phyloP scores from a whole-genome alignment of 2,113 vertebrate species.

The Alligator sinensis region DNA sequence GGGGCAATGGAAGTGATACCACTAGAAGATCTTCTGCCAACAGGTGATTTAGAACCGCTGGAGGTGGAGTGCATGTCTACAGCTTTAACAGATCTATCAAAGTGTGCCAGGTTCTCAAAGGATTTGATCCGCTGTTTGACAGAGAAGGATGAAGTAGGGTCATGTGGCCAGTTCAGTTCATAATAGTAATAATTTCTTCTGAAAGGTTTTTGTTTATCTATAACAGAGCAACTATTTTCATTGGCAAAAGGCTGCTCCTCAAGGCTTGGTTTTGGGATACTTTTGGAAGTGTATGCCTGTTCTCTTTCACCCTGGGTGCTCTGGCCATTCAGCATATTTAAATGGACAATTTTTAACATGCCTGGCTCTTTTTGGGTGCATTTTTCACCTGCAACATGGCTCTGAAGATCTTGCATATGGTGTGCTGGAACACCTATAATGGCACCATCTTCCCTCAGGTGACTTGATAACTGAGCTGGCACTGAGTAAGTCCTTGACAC shows the following conservation, averaged over 20 bases:
- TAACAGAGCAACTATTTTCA: neutral
- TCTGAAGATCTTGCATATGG: neutral
- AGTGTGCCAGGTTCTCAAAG: slow-evolving; percentile 92
- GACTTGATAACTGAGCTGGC: slow-evolving; percentile 77
- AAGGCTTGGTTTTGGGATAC: neutral
- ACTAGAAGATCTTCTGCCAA: slow-evolving; percentile 83
- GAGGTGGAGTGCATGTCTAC: slow-evolving; percentile 79
- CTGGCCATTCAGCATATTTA: slow-evolving; percentile 47
- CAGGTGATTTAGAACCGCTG: slow-evolving; percentile 76
- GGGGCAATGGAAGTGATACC: slow-evolving; percentile 60
- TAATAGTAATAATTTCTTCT: slow-evolving; percentile 84
- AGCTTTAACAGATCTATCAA: slow-evolving; percentile 85
- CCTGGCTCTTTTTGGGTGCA: neutral
- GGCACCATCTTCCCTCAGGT: slow-evolving; percentile 64
- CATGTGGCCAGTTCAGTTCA: slow-evolving; percentile 80
- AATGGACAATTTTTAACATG: slow-evolving; percentile 24
- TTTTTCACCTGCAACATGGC: neutral
- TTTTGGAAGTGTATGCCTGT: neutral
- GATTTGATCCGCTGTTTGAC: slow-evolving; percentile 96
- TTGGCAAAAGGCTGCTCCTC: neutral
- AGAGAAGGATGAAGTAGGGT: slow-evolving; percentile 88
- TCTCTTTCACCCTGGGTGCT: slow-evolving; percentile 39
- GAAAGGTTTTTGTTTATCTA: slow-evolving; percentile 67
- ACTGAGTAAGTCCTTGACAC: slow-evolving; percentile 82
- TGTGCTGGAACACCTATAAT: slow-evolving; percentile 9